Evolutionary conservation across 1,140 invertebrate species (phyloP), one percentile per base, ranked within the genome.

Genomic region (Lanistes nyassanus): DNA sequence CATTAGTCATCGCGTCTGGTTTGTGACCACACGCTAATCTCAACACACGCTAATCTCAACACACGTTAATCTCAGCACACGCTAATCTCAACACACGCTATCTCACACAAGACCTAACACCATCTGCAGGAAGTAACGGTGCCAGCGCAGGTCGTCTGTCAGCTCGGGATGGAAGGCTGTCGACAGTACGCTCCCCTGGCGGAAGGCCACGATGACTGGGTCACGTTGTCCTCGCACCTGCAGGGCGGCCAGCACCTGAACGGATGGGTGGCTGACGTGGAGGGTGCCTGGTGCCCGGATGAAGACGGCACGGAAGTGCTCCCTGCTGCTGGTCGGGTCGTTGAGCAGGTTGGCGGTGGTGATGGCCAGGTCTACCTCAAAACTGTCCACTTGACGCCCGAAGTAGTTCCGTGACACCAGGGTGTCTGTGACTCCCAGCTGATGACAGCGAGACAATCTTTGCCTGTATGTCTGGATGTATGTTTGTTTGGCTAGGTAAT

Each of bases 111-210:
- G 29, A 31, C n/a, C 13, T 55, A 72, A 21, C 34, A 80, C 76
- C 79, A 79, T 80, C 65, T 78, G 29, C 31, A 87, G 66, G 68
- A 87, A 87, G 66, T 82, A 84, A 23, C 70, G 16, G 76, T 87
- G 86, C 86, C 86, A 87, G 47, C 82, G 76, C 21, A 77, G 74
- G 51, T 87, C 86, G 31, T 83, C 83, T 13, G 84, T 85, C 6
- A 87, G 70, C 76, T 87, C 86, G 0, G 86, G 86, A 58, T 87
- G 86, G 69, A 87, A 87, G 1, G 86, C 84, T 23, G 85, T 86
- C 3, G 82, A 81, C 23, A 87, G 70, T 2, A 86, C 55, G 66
- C 83, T 82, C 13, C 76, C 81, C 76, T 87, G 84, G 77, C 80
- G 77, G 19, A 82, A 82, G 21, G 84, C 86, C 31, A 87, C 85